Evolutionary conservation across 2,797 vertebrate genomes (phyloP), one percentile per base, ranked within the genome.

Genomic region (Acipenser oxyrinchus): DNA sequence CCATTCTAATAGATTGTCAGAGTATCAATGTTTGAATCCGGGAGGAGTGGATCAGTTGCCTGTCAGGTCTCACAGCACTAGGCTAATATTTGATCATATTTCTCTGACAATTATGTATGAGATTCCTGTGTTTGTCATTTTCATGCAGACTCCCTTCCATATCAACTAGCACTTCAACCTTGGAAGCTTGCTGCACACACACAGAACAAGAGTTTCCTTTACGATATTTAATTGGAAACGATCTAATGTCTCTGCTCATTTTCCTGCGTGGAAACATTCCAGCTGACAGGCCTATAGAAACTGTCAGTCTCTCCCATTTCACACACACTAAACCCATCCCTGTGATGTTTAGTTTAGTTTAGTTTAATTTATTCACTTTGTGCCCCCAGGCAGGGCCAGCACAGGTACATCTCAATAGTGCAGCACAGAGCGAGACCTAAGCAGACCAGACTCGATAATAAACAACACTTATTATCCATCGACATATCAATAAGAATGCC

Each of bases 211-310:
- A 64, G 57, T 52, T 70, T 59, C 50, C 55, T 68, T 18, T 58
- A 67, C 63, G 69, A 72, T 70, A 67, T 67, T 74, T 72, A 72
- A 76, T 76, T 70, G 65, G 66, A 74, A 66, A 63, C 58, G 64
- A 74, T 66, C 15, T 18, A 65, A 55, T 62, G 60, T 68, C 67
- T 50, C 64, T 49, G 64, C 69, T 51, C 64, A 50, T 73, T 60
- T 69, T 37, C 48, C 71, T 48, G 58, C 51, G 51, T 11, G 13
- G 6, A 58, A 9, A 11, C 10, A 12, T 10, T 58, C 12, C 12
- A 58, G 6, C 13, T 10, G 12, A 58, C 55, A 58, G 9, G 55
- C 12, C 7, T n/a, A 13, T 58, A 11, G 23, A 37, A 37, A 37
- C 23, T 37, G 23, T 37, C 23, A 37, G 23, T 37, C 4, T 37